A percentile compares a stretch with the other conserved stretches of the same genome.
Conservation (phyloP, 2,888 invertebrate genomes). For the Colostygia pectinataria region DNA sequence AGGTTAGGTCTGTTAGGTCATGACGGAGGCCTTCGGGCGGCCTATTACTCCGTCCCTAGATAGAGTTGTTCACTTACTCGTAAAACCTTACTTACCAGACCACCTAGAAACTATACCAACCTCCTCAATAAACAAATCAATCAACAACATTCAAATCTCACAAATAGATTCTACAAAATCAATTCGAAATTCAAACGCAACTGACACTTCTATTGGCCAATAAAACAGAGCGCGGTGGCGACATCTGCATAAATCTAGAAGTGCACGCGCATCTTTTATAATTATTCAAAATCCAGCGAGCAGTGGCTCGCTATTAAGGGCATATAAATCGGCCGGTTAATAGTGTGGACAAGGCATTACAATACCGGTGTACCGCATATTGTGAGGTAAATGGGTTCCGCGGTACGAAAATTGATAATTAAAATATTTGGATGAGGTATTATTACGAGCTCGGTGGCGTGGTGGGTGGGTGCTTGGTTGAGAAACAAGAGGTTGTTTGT, state of each 20-base stretch:
- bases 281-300: constrained; percentile 67
- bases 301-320: constrained; percentile 59
- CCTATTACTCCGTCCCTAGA: no score
- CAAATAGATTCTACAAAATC: constrained; percentile 35
- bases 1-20: no score
- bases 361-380: constrained; percentile 59
- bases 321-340: constrained; percentile 71
- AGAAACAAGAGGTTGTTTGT: no score
- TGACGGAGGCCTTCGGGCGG: no score
- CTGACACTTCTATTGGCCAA: constrained; percentile 57
- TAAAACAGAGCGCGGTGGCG: constrained; percentile 52
- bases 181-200: constrained; percentile 46
- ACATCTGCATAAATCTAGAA: constrained; percentile 56
- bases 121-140: constrained; percentile 28
- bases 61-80: no score
- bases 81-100: no score
- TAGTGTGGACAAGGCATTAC: constrained; percentile 71
- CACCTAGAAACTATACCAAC: constrained; percentile 29
- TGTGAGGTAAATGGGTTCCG: constrained; percentile 43
- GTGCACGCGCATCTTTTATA: constrained; percentile 60
- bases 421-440: constrained; percentile 7
- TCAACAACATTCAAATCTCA: constrained; percentile 32
- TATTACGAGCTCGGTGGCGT: no score
- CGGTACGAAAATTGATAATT: constrained; percentile 42
- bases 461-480: no score